Base-by-base conservation (phyloP, 1,140 invertebrate genomes). In the Conus ventricosus region DNA sequence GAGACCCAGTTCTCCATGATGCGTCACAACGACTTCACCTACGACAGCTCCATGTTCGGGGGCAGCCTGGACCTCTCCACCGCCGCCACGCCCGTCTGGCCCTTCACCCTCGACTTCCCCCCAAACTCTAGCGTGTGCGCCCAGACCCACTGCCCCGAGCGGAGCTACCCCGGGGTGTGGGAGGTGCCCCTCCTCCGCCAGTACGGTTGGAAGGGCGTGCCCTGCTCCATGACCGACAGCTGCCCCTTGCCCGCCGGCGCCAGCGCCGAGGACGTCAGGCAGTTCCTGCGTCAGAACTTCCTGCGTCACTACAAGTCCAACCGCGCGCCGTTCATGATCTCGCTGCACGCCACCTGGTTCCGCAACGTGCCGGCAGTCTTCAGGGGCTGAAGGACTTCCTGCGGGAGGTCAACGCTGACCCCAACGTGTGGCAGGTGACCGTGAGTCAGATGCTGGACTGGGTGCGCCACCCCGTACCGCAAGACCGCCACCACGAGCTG, bases 101-200 rank as follows among this genome's bases (percentile, higher is more conserved):
- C 93, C 20, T 94, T 93, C 81, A 93, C 93, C 0, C 88, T 94
- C 27, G 91, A 94, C 63, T 92, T 91, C 80, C 89, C 90, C 92
- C 91, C 90, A 90, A 15, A 90, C 20, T 90, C 90, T 0, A 67
- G 55, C 17, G 89, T 91, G 55, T 94, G 93, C 87, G 91, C 91
- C 86, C 92, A 93, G 54, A 91, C 90, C 39, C 87, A 89, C 15
- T 93, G 92, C 87, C 90, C 92, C 0, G 75, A n/a, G 54, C n/a
- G 85, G 2, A 80, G 57, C 6, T 90, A 91, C 83, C 75, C 88
- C 1, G 89, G 90, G 23, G 85, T 93, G 8, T 93, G 92, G 92
- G 92, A 93, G 83, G 90, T 93, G 25, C 92, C 92, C 7, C 57
- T 91, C 11, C 89, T 91, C 51, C 91, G 91, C 23, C 75, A 91